These are phyloP conservation scores for Nothocercus julius DNA, from an alignment of 2,113 vertebrate genomes.

Conservation along the genomic window DNA sequence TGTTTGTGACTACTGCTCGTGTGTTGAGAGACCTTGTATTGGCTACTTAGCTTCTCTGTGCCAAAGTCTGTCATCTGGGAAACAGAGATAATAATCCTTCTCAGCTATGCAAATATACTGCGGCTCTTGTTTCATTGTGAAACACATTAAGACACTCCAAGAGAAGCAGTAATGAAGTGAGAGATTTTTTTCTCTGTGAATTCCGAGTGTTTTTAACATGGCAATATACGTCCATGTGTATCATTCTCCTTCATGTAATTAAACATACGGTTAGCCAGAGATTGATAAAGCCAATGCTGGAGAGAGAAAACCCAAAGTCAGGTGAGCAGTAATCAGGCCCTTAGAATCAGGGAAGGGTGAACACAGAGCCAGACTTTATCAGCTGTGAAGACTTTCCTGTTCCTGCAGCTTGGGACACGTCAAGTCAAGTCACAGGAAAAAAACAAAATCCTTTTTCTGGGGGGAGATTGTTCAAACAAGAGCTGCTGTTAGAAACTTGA, in stretches of 20 bases:
- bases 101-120: not conserved
- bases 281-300: not conserved
- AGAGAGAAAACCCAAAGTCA: conserved; percentile 4
- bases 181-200: conserved; percentile 32
- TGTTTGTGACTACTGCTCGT: conserved; percentile 1
- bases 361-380: not conserved
- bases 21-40: not conserved
- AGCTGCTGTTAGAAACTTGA: not conserved
- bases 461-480: not conserved
- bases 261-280: conserved; percentile 25
- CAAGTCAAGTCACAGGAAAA: not conserved
- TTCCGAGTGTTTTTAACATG: conserved; percentile 7
- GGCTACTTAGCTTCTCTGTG: conserved; percentile 5
- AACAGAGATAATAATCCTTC: conserved; percentile 50
- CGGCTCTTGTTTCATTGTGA: not conserved
- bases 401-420: not conserved
- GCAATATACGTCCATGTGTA: not conserved
- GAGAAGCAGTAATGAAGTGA: conserved; percentile 23
- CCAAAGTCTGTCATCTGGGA: conserved; percentile 49
- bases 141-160: conserved; percentile 42
- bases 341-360: not conserved
- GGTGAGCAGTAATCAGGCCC: not conserved
- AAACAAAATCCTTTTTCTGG: not conserved
- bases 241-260: conserved; percentile 21
- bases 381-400: not conserved